Base-by-base conservation (phyloP, 2,113 vertebrate genomes). In the Cephalopholis sonnerati region DNA sequence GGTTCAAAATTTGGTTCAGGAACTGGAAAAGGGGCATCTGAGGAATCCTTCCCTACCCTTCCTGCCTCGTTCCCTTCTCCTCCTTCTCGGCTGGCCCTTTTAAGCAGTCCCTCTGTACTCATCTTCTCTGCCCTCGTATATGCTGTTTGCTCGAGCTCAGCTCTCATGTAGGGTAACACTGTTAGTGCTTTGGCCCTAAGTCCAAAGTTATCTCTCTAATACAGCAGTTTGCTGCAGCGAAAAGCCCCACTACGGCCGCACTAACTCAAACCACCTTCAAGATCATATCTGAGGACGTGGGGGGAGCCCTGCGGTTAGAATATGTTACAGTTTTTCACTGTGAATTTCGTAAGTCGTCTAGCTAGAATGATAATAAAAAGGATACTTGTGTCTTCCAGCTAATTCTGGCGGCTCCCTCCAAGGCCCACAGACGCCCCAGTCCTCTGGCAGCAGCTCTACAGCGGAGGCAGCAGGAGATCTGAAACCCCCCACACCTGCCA, bases 351-450 rank as follows among this genome's bases (percentile, higher is more conserved):
- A 17, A 55, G 25, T 77, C 46, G 16, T 67, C 17, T 18, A 27
- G 63, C 69, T 69, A 10, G 32, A 13, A 65, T 36, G 75, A 70
- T 67, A 75, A 74, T 63, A 48, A 84, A 68, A 5, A 72, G 18
- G 39, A 73, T 84, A 1, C 77, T 84, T 91, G 64, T 55, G 77
- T 88, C 77, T 89, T 70, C 24, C 68, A 98, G 98, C 97, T 73
- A 97, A 98, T 91, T 99, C 98, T 20, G 97, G 97, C 25, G 97
- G 97, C 89, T 99, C 98, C 74, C 93, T 98, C 66, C 98, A 99
- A 94, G 98, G 98, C 70, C 98, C 98, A 1, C 97, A 98, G 93
- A 99, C 97, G 2, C 98, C 97, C 4, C 98, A 98, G 87, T 99
- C 98, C 32, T 97, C 97, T 3, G 96, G 96, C 92, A 97, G 97